Percentiles rank a stretch among this genome's conserved stretches.
phyloP scores from a whole-genome alignment of 2,113 vertebrate genomes.

The Gnathonemus longibarbis region DNA sequence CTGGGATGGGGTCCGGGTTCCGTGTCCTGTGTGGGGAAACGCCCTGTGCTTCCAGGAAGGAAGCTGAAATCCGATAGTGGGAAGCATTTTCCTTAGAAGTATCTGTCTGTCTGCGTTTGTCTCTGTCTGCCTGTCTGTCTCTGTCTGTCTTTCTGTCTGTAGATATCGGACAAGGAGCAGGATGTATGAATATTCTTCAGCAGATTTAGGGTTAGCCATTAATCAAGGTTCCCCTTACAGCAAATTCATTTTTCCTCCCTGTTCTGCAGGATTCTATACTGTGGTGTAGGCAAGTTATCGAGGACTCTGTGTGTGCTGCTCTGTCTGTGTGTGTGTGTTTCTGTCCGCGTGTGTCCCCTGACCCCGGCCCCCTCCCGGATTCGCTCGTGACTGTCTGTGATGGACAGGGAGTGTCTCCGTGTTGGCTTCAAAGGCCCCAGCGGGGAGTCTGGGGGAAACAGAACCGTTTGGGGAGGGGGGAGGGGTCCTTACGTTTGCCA shows the following conservation, averaged over 20 bases:
- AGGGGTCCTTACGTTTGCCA: not conserved
- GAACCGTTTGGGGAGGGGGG: not conserved
- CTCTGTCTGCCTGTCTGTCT: too few species aligned
- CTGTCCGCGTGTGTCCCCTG: not conserved
- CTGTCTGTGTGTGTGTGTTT: not conserved
- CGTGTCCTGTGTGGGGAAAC: not conserved
- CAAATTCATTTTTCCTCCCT: not conserved
- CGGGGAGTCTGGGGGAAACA: not conserved
- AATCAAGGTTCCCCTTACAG: not conserved
- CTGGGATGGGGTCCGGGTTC: not conserved
- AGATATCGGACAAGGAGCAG: not conserved
- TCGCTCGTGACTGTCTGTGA: not conserved
- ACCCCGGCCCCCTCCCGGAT: not conserved
- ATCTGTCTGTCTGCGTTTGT: not conserved
- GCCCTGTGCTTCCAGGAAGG: not conserved
- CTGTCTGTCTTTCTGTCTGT: not conserved
- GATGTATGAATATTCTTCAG: not conserved
- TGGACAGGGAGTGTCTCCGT: not conserved
- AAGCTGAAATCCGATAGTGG: not conserved
- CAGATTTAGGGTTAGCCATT: not conserved
- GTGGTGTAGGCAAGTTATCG: not conserved
- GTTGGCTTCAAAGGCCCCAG: not conserved
- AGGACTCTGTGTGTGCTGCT: not conserved
- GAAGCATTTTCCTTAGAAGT: not conserved
- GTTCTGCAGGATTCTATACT: not conserved